Evolutionary conservation across 2,888 invertebrate species (phyloP).

Genomic region (Portevinia maculata): DNA sequence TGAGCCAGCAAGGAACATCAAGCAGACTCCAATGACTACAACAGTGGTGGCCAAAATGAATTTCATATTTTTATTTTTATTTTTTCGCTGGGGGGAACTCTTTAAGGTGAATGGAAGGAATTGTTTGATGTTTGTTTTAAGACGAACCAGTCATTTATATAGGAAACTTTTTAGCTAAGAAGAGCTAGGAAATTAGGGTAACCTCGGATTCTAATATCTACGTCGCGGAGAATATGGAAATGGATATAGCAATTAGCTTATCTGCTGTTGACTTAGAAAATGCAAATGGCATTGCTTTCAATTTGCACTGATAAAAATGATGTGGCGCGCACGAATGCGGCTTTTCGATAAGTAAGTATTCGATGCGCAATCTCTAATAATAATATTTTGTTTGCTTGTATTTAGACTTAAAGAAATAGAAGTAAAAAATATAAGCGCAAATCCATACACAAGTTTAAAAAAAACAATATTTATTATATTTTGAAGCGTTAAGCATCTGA

Average conservation of each 20-base stretch:
- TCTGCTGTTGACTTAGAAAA: slow-evolving; percentile 10
- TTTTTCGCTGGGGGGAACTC: not conserved
- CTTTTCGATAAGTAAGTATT: too few species aligned
- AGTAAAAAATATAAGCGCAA: too few species aligned
- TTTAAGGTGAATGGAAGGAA: slow-evolving; percentile 10
- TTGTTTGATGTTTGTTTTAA: slow-evolving; percentile 24
- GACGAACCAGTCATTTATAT: slow-evolving; percentile 19
- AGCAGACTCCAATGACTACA: slow-evolving; percentile 11
- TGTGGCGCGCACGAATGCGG: not conserved
- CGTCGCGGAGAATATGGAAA: slow-evolving; percentile 6
- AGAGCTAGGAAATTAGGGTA: not conserved
- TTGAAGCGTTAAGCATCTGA: too few species aligned
- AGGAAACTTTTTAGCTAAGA: not conserved
- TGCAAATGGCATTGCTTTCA: slow-evolving; percentile 17
- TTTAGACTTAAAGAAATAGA: too few species aligned
- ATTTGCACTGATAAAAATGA: slow-evolving; percentile 12
- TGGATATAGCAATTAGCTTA: slow-evolving; percentile 46
- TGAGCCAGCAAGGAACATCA: slow-evolving; percentile 15
- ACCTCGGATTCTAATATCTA: not conserved
- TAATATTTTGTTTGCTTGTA: too few species aligned
- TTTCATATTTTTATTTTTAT: slow-evolving; percentile 32
- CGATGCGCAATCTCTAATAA: too few species aligned
- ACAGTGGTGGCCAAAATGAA: slow-evolving; percentile 9
- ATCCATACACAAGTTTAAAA: too few species aligned
- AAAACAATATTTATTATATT: too few species aligned